These are phyloP conservation scores for Phocides pigmalion DNA, from an alignment of 1,140 invertebrate genomes.

Conservation along the genomic window DNA sequence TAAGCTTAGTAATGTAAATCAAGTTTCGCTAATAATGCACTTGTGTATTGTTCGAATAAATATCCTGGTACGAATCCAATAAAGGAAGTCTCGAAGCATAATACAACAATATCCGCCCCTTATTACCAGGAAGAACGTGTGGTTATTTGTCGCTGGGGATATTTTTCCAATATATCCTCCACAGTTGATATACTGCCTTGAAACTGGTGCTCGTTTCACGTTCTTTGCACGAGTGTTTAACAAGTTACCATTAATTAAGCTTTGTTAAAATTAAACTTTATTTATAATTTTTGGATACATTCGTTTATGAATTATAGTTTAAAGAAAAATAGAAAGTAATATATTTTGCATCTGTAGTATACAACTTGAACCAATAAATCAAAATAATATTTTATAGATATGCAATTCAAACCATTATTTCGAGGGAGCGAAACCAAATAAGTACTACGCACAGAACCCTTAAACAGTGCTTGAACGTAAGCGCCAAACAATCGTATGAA, in stretches of 20 bases:
- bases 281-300: too few species aligned
- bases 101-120: conserved; percentile 18
- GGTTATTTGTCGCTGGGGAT: conserved; percentile 32
- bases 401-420: too few species aligned
- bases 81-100: conserved; percentile 27
- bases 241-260: neutral
- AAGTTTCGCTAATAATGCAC: conserved; percentile 2
- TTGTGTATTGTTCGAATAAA: conserved; percentile 8
- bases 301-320: too few species aligned
- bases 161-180: conserved; percentile 30
- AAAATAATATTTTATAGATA: too few species aligned
- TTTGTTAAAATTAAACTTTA: too few species aligned
- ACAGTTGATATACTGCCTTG: conserved; percentile 27
- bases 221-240: neutral
- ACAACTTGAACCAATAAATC: too few species aligned
- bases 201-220: conserved; percentile 3
- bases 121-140: conserved; percentile 34
- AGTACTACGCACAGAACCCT: neutral
- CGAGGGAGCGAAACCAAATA: neutral
- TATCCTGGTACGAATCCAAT: conserved; percentile 17
- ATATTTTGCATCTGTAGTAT: too few species aligned
- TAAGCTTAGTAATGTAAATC: neutral
- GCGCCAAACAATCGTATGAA: conserved; percentile 10
- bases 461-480: neutral
- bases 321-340: too few species aligned